Conservation (phyloP, 2,113 vertebrate genomes). For the Grantiella picta region DNA sequence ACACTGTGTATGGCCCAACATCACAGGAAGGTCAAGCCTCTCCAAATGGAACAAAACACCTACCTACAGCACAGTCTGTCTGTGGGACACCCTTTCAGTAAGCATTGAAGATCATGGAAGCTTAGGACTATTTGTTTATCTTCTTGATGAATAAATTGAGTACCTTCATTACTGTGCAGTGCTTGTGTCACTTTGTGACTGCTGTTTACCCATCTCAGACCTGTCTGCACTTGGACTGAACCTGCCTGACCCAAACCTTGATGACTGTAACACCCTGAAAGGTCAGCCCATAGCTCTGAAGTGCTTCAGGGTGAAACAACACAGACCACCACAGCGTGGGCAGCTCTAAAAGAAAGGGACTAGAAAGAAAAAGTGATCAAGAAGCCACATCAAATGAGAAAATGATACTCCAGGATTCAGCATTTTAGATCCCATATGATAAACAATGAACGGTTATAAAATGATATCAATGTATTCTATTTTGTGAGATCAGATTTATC, state of each 20-base stretch:
- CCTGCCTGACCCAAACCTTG: neutral
- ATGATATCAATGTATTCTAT: neutral
- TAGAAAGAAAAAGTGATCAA: neutral
- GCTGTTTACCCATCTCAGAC: neutral
- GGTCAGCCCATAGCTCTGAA: neutral
- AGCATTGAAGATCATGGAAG: neutral
- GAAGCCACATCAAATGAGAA: neutral
- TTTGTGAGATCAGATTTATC: neutral
- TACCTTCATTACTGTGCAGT: neutral
- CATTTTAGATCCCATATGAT: neutral
- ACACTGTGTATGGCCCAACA: neutral
- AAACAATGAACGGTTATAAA: neutral
- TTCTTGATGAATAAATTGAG: neutral
- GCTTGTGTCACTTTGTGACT: neutral
- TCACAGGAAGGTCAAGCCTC: neutral
- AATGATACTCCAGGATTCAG: neutral
- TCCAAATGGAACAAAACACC: neutral
- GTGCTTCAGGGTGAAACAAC: neutral
- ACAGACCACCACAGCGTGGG: neutral
- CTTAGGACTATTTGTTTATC: neutral
- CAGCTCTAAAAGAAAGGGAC: neutral
- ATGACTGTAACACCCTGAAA: neutral
- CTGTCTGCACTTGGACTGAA: rapidly evolving
- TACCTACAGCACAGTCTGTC: neutral
- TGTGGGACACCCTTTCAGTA: neutral